Conservation (phyloP, 2,888 invertebrate species). For the Sinotaia quadrata region DNA sequence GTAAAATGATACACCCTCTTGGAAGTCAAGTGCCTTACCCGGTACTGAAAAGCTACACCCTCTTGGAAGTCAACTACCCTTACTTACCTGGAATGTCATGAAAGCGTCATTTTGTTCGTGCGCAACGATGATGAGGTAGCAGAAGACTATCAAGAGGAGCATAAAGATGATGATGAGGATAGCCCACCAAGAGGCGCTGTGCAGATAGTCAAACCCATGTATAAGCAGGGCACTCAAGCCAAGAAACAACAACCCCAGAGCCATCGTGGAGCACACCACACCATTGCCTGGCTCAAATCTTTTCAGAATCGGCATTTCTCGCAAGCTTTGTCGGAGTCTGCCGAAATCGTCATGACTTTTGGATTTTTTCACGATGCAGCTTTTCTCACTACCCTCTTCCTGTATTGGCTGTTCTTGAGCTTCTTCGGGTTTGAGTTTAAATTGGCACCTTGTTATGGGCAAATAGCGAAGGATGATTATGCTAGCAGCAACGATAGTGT, state of each 20-base stretch:
- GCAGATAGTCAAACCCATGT: constrained; percentile 75
- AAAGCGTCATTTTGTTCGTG: constrained; percentile 72
- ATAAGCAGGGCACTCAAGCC: constrained; percentile 73
- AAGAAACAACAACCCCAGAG: constrained; percentile 77
- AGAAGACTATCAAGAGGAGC: constrained; percentile 54
- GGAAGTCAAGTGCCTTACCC: background rate
- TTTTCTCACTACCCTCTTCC: constrained; percentile 45
- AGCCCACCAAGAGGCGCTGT: constrained; percentile 80
- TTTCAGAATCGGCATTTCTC: constrained; percentile 83
- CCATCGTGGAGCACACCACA: constrained; percentile 77
- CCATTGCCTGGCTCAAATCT: constrained; percentile 84
- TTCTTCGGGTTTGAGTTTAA: constrained; percentile 66
- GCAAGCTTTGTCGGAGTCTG: constrained; percentile 80
- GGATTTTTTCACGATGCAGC: constrained; percentile 58
- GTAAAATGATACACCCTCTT: too few species aligned
- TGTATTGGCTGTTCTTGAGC: constrained; percentile 17
- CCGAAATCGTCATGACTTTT: constrained; percentile 77
- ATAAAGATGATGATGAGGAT: constrained; percentile 74
- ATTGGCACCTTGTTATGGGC: constrained; percentile 66
- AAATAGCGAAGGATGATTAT: constrained; percentile 89
- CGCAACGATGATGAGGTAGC: constrained; percentile 67
- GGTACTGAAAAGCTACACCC: background rate
- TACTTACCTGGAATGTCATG: constrained; percentile 68
- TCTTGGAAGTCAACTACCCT: too few species aligned
- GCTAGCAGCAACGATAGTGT: constrained; percentile 91